Base-by-base conservation (phyloP, 1,140 invertebrate genomes). In the Macrobrachium nipponense region DNA sequence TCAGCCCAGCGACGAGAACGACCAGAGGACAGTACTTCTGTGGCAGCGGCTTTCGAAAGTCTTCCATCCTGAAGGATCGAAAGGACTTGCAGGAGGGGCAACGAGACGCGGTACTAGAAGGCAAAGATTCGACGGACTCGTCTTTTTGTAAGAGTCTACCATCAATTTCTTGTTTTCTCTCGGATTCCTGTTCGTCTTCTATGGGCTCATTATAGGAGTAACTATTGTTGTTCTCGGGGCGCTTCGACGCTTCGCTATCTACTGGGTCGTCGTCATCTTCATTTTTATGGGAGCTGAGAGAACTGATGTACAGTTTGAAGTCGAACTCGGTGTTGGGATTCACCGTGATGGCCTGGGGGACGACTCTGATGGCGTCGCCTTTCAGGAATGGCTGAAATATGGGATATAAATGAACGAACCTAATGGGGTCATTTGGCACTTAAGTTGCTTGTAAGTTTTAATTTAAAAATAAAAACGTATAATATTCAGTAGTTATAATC, bases 1-100 rank as follows among this genome's bases (percentile, higher is more conserved):
- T 36, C 10, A 85, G 77, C 18, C 83, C 83, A 15, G 83, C 83
- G 15, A 85, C 77, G 23, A 85, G 17, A 15, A 85, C n/a, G 3
- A 85, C 64, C 20, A 85, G 43, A 0, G 83, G 83, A n/a, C 79
- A 64, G 27, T 44, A 78, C 11, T 23, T 36, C 27, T 59, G 51
- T 14, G 66, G 83, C 59, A 79, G 72, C 68, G 68, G 36, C 64
- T 23, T 66, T 17, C 18, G 64, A 10, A 51, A 51, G 12, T 51
- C 51, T 51, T 51, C 51, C 51, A 51, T 51, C 51, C 12, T 51
- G 51, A 51, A 51, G 51, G 51, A 51, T 12, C 51, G 51, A 51
- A 51, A 51, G 7, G 51, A 51, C 8, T 51, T 51, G 12, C 51
- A 51, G 51, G 51, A 51, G 12, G 51, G 51, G 12, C 51, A 51